phyloP scores from a whole-genome alignment of 1,140 invertebrate species.

The Macrosteles quadrilineatus region DNA sequence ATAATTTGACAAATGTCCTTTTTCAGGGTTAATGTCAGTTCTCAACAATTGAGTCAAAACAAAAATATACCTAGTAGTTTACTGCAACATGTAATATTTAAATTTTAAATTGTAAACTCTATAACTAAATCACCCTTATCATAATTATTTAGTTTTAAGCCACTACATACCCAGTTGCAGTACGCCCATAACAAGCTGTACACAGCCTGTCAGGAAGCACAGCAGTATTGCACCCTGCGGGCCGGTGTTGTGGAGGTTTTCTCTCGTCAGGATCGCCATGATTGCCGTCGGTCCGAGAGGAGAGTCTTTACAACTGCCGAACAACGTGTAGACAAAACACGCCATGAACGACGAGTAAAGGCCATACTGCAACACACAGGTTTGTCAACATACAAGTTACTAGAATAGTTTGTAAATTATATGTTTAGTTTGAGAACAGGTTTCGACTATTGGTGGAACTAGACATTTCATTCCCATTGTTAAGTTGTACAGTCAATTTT shows the following conservation, averaged over 20 bases:
- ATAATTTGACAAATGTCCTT: too few relatives aligned
- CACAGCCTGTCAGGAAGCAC: slow-evolving; percentile 76
- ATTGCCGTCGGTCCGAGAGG: slow-evolving; percentile 72
- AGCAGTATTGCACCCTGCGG: slow-evolving; percentile 76
- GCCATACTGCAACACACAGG: slow-evolving; percentile 62
- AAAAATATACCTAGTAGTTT: too few relatives aligned
- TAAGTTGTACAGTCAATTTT: too few relatives aligned
- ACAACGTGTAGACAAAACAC: slow-evolving; percentile 73
- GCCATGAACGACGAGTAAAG: slow-evolving; percentile 88
- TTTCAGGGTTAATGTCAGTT: too few relatives aligned
- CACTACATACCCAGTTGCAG: slow-evolving; percentile 71
- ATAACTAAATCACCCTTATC: too few relatives aligned
- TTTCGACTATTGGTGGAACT: too few relatives aligned
- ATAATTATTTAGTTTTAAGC: too few relatives aligned
- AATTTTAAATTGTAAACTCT: too few relatives aligned
- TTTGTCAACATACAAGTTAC: background rate
- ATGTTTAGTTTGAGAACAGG: background rate
- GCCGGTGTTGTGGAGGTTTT: slow-evolving; percentile 62
- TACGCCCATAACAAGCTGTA: slow-evolving; percentile 80
- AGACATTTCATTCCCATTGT: background rate
- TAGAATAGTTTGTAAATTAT: background rate
- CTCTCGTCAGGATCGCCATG: slow-evolving; percentile 63
- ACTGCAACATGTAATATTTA: too few relatives aligned
- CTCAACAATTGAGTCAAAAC: too few relatives aligned
- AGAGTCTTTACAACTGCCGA: slow-evolving; percentile 75